These are phyloP conservation scores for Drosophila prosaltans DNA, from an alignment of 1,140 invertebrate species.

Conservation along the genomic window DNA sequence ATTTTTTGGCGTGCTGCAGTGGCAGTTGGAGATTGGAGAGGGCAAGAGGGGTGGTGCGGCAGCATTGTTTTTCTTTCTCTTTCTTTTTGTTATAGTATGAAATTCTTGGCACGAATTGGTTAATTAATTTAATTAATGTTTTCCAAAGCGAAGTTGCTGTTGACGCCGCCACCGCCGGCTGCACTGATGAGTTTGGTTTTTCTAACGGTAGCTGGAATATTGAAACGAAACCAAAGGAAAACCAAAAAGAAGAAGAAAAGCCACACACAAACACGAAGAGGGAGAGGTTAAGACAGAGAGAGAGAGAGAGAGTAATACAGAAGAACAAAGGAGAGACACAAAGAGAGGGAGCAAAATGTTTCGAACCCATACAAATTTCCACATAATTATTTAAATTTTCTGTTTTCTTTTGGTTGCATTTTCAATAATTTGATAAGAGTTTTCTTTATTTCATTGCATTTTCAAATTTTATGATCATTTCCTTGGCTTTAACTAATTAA, in stretches of 20 bases:
- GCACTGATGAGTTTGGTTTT: constrained; percentile 44
- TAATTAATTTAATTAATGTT: constrained; percentile 82
- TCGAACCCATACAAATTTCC: background rate
- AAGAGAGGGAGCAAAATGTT: background rate
- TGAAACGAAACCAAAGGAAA: constrained; percentile 36
- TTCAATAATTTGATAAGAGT: constrained; percentile 14
- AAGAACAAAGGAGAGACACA: too few species aligned
- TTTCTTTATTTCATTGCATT: constrained; percentile 4
- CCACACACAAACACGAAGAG: constrained; percentile 22
- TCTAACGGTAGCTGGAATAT: constrained; percentile 73
- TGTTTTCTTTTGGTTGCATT: background rate
- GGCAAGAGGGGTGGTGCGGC: background rate
- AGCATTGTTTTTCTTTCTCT: constrained; percentile 19
- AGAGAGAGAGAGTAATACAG: background rate
- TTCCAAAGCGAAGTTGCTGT: constrained; percentile 59
- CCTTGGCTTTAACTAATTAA: background rate
- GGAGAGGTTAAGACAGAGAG: background rate
- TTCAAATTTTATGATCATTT: constrained; percentile 3
- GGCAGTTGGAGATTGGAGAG: background rate
- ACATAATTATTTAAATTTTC: constrained; percentile 14
- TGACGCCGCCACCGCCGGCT: constrained; percentile 38
- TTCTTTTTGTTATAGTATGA: constrained; percentile 33
- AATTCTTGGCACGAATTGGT: constrained; percentile 78
- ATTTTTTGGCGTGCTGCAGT: constrained; percentile 40
- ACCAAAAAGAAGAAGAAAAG: constrained; percentile 22